These are phyloP conservation scores for Palaemon carinicauda DNA, from an alignment of 1,140 invertebrate genomes.

Conservation along the genomic window DNA sequence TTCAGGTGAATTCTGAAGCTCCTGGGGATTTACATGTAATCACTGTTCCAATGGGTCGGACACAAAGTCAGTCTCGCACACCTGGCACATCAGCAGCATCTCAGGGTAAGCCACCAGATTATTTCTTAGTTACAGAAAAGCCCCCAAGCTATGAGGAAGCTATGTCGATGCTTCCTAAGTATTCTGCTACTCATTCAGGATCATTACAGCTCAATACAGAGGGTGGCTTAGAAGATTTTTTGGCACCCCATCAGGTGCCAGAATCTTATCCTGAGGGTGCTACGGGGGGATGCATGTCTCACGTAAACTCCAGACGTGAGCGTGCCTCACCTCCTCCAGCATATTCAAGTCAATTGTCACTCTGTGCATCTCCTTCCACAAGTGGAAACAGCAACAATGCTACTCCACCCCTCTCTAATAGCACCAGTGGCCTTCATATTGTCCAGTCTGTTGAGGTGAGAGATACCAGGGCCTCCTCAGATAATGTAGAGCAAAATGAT, in stretches of 20 bases:
- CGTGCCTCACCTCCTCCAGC: slow-evolving; percentile 17
- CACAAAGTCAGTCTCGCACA: not conserved
- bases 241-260: slow-evolving; percentile 37
- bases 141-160: slow-evolving; percentile 46
- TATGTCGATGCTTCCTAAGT: slow-evolving; percentile 35
- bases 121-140: slow-evolving; percentile 34
- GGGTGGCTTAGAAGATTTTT: slow-evolving; percentile 23
- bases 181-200: not conserved
- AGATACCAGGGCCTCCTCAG: no score
- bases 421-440: no score
- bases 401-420: no score
- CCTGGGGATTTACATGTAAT: slow-evolving; percentile 31
- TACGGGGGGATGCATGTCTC: not conserved
- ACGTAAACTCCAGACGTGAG: not conserved
- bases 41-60: slow-evolving; percentile 34
- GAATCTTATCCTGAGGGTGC: slow-evolving; percentile 24
- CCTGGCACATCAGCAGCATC: slow-evolving; percentile 10
- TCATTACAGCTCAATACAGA: slow-evolving; percentile 22
- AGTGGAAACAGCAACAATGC: not conserved
- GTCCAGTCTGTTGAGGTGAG: no score
- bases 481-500: no score
- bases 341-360: slow-evolving; percentile 27
- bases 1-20: slow-evolving; percentile 11
- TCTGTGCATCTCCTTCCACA: slow-evolving; percentile 15
- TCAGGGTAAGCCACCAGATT: slow-evolving; percentile 33